These are phyloP conservation scores for Nemotelus pantherinus DNA, from an alignment of 2,888 invertebrate genomes.

Conservation along the genomic window DNA sequence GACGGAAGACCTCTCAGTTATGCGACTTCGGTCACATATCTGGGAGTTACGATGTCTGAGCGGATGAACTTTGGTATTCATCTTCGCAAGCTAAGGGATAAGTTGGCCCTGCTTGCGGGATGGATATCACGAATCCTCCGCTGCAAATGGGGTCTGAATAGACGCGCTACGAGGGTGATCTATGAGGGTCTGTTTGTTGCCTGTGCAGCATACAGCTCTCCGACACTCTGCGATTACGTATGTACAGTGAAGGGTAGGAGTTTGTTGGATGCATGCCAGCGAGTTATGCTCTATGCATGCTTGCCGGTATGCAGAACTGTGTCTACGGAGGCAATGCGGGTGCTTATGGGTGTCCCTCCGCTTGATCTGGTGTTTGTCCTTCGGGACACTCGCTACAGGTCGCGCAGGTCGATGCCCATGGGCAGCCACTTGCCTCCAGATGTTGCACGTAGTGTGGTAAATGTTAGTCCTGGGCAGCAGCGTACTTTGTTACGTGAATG, in stretches of 20 bases:
- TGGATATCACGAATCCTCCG: not conserved
- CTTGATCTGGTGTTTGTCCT: not conserved
- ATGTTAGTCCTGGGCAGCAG: too few relatives aligned
- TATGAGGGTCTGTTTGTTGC: not conserved
- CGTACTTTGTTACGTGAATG: too few relatives aligned
- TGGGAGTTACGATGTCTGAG: not conserved
- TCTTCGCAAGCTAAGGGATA: not conserved
- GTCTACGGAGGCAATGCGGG: not conserved
- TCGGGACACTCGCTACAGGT: not conserved
- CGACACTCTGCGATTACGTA: not conserved
- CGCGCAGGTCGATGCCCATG: too few relatives aligned
- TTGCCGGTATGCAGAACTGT: constrained; percentile 1
- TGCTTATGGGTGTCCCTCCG: not conserved
- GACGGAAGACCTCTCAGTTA: not conserved
- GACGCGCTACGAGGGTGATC: not conserved
- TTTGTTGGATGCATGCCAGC: not conserved
- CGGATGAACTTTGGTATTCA: not conserved
- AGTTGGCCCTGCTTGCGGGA: not conserved
- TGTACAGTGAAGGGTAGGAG: not conserved
- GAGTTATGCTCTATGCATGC: not conserved
- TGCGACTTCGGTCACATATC: not conserved
- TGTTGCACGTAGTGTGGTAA: too few relatives aligned
- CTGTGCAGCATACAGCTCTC: not conserved
- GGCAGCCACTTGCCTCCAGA: too few relatives aligned
- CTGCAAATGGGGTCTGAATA: not conserved